Conservation (phyloP, 1,140 invertebrate species). For the Oppia nitens region DNA sequence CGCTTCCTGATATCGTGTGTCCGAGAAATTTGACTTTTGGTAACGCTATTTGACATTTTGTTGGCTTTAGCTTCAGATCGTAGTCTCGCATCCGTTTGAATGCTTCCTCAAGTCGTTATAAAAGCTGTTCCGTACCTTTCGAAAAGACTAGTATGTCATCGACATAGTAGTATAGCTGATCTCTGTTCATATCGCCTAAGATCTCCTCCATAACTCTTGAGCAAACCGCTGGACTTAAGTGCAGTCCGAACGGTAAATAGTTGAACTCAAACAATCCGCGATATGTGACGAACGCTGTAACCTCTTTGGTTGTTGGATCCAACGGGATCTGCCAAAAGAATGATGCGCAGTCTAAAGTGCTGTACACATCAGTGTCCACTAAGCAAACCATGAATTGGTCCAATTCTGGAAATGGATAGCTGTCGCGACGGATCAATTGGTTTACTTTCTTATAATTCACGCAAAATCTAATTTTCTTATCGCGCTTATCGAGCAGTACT, state of each 20-base stretch:
- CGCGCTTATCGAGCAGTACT: no score
- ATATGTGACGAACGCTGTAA: constrained; percentile 30
- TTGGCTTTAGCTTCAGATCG: constrained; percentile 24
- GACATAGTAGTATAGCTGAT: constrained; percentile 20
- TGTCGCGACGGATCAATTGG: constrained; percentile 27
- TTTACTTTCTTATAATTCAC: constrained; percentile 35
- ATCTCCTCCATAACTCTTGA: constrained; percentile 27
- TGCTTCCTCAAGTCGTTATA: constrained; percentile 19
- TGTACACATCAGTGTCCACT: no score
- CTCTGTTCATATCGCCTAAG: constrained; percentile 21
- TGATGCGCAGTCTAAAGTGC: no score
- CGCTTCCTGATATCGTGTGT: constrained; percentile 23
- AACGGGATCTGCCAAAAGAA: constrained; percentile 17
- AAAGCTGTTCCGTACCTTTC: neutral
- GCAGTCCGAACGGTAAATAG: constrained; percentile 31
- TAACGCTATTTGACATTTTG: constrained; percentile 26
- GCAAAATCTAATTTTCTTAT: constrained; percentile 27
- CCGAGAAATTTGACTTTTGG: constrained; percentile 25
- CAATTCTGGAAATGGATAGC: constrained; percentile 34
- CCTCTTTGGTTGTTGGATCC: constrained; percentile 25
- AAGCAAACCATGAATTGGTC: no score
- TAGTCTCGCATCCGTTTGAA: constrained; percentile 19
- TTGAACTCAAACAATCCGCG: constrained; percentile 29
- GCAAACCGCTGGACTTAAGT: constrained; percentile 29
- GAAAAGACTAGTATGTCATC: constrained; percentile 24